Conservation (phyloP, 2,888 invertebrate species). For the Clepsis dumicolana region DNA sequence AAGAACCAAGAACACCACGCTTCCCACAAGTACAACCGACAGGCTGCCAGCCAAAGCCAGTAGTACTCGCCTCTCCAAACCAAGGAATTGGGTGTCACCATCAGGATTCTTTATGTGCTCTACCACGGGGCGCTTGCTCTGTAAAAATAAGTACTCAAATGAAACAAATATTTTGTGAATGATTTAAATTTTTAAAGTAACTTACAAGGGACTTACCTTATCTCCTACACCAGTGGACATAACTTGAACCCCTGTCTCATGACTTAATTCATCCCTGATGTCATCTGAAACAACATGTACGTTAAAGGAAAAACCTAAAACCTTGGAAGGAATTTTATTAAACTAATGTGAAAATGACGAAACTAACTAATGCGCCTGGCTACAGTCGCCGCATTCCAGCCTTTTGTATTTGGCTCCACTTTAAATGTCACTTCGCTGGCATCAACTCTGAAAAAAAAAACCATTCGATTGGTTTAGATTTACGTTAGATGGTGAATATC, state of each 20-base stretch:
- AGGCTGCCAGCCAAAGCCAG: slow-evolving; percentile 73
- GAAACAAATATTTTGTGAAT: slow-evolving; percentile 17
- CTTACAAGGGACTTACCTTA: slow-evolving; percentile 84
- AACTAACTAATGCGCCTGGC: slow-evolving; percentile 88
- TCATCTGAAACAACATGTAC: slow-evolving; percentile 66
- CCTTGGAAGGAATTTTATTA: background rate
- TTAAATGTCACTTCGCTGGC: slow-evolving; percentile 92
- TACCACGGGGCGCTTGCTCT: slow-evolving; percentile 76
- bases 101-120: slow-evolving; percentile 52
- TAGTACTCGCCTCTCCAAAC: slow-evolving; percentile 70
- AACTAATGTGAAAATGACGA: background rate
- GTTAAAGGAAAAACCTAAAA: background rate
- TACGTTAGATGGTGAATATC: no score
- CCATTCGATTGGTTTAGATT: background rate
- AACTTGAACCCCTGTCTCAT: slow-evolving; percentile 89
- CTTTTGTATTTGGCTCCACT: slow-evolving; percentile 88
- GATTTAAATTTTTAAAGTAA: background rate
- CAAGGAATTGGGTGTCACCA: slow-evolving; percentile 59
- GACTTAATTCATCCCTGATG: slow-evolving; percentile 89
- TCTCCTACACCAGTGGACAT: slow-evolving; percentile 92
- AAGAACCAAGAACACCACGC: slow-evolving; percentile 79
- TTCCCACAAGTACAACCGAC: slow-evolving; percentile 72
- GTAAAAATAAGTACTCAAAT: slow-evolving; percentile 48
- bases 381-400: slow-evolving; percentile 89
- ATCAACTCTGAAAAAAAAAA: slow-evolving; percentile 87